Conservation (phyloP, 2,113 vertebrate species). For the Clarias macrocephalus region DNA sequence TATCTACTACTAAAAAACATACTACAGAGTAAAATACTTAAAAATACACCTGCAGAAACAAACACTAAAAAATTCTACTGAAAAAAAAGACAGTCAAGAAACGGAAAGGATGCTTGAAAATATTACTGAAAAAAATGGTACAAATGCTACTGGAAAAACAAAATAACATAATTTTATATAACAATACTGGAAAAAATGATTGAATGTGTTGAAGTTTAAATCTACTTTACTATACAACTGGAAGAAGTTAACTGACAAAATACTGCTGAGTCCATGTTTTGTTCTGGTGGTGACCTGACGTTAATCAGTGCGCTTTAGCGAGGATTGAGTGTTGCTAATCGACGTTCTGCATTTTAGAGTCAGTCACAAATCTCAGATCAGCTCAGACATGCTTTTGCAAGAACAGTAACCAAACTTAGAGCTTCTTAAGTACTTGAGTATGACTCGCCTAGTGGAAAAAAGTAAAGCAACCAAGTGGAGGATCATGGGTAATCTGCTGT, state of each 20-base stretch:
- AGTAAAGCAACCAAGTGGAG: background rate
- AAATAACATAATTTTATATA: no score
- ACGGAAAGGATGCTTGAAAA: no score
- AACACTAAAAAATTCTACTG: no score
- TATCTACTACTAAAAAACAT: no score
- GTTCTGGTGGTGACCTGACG: background rate
- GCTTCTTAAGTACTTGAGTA: background rate
- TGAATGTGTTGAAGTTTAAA: no score
- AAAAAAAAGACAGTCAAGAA: no score
- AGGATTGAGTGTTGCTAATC: background rate
- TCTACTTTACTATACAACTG: background rate
- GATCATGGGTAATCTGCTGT: background rate
- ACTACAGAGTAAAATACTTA: no score
- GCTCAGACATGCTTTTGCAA: background rate
- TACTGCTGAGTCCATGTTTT: background rate
- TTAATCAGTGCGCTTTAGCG: background rate
- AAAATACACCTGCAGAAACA: no score
- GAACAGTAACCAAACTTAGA: background rate
- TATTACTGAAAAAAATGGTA: no score
- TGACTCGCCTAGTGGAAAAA: background rate
- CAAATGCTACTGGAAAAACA: no score
- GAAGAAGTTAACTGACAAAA: background rate
- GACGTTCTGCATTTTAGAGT: background rate
- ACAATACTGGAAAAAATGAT: background rate
- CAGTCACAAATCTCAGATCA: background rate